A percentile compares a stretch with the other conserved stretches of the same genome.
These are phyloP conservation scores for Gephyroberyx darwinii DNA, from an alignment of 2,797 vertebrate genomes.

Conservation along the genomic window DNA sequence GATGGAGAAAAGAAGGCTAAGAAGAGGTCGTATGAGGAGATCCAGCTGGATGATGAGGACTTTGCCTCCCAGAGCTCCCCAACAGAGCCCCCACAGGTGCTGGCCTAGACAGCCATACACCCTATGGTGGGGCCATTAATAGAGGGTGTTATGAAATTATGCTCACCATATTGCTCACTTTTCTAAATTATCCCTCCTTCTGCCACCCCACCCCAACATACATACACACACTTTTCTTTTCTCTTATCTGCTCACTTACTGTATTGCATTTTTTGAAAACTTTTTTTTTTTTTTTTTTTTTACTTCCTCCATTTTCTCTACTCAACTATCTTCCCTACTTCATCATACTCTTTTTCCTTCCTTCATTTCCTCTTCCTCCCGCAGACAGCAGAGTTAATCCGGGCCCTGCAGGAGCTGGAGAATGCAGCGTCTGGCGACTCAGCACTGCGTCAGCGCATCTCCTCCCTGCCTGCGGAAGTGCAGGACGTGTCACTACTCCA, in stretches of 20 bases:
- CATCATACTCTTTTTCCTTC: neutral
- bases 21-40: conserved; percentile 93
- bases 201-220: too few species aligned
- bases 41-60: conserved; percentile 89
- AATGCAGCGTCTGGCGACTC: conserved; percentile 95
- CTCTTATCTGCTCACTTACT: neutral
- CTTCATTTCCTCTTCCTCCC: neutral
- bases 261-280: too few species aligned
- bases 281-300: too few species aligned
- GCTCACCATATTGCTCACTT: neutral
- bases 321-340: neutral
- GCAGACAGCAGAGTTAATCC: conserved; percentile 95
- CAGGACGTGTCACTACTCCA: conserved; percentile 95
- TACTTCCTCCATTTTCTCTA: neutral
- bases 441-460: conserved; percentile 94
- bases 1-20: conserved; percentile 93
- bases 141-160: neutral
- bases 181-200: neutral
- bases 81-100: conserved; percentile 93
- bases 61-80: conserved; percentile 91
- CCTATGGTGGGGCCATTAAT: neutral
- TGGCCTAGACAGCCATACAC: conserved; percentile 9
- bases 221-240: neutral
- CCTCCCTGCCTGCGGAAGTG: conserved; percentile 94
- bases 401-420: conserved; percentile 96